Percentiles rank a stretch among this genome's conserved stretches.
Evolutionary conservation across 2,888 invertebrate genomes (phyloP).

Genomic region (Dynastes maya): DNA sequence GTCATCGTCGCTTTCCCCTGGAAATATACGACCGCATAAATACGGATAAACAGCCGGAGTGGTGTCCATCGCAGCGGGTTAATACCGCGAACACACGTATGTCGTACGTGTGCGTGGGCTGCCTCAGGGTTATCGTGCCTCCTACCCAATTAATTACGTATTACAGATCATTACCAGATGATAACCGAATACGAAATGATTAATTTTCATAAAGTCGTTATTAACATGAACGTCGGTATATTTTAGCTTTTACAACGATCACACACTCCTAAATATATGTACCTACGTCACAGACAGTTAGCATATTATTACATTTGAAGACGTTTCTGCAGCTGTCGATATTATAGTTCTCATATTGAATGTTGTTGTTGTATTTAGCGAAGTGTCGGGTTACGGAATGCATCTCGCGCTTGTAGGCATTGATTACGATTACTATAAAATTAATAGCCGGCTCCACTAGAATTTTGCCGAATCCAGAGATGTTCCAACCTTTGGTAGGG

Average conservation of each 20-base stretch:
- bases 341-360: too few relatives aligned
- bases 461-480: too few relatives aligned
- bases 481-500: too few relatives aligned
- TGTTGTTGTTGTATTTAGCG: too few relatives aligned
- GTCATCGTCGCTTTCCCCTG: slow-evolving; percentile 1
- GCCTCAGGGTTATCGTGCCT: slow-evolving; percentile 25
- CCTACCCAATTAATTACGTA: slow-evolving; percentile 53
- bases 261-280: too few relatives aligned
- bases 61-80: slow-evolving; percentile 10
- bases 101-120: background rate
- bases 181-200: slow-evolving; percentile 59
- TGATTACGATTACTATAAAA: too few relatives aligned
- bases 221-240: slow-evolving; percentile 39
- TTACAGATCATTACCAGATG: slow-evolving; percentile 61
- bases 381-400: too few relatives aligned
- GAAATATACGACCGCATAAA: slow-evolving; percentile 20
- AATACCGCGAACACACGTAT: background rate
- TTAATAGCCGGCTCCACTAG: too few relatives aligned
- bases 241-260: slow-evolving; percentile 28
- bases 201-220: slow-evolving; percentile 65
- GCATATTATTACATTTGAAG: too few relatives aligned
- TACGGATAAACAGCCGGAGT: slow-evolving; percentile 17
- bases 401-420: too few relatives aligned
- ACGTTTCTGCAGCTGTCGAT: too few relatives aligned
- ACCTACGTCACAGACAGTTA: too few relatives aligned